Evolutionary conservation across 2,113 vertebrate species (phyloP), one percentile per base, ranked within the genome.

Genomic region (Pangasianodon gigas): DNA sequence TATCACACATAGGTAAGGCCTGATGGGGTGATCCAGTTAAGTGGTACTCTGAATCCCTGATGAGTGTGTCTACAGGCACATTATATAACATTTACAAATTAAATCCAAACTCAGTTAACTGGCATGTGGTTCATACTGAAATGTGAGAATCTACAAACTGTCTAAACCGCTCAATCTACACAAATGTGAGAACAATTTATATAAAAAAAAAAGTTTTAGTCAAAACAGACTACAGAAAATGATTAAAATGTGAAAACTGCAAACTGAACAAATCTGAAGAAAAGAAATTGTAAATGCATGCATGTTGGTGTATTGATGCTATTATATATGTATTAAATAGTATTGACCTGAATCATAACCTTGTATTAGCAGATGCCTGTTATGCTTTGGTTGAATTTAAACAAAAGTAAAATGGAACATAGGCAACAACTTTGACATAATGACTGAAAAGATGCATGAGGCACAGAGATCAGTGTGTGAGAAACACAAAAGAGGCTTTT

Each of bases 1-100:
- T n/a, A 86, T 58, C 65, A 83, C 6, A 77, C 54, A 46, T 11
- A 60, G 8, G 77, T 89, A 91, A 89, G 88, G 85, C 88, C 26
- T 75, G 79, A 54, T 48, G 29, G 41, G 46, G 24, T 89, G 54
- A 75, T n/a, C 14, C 48, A 54, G 44, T 51, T 37, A 32, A 69
- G 67, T 37, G 32, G 46, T 79, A 32, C 16, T 86, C 69, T 29
- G 48, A 79, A 87, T 69, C n/a, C 75, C 62, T 84, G 62, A 69
- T 19, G 41, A 29, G 46, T 26, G 32, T 54, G 24, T 60, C 32
- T 56, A 91, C 85, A 88, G 88, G 88, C 86, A 90, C 86, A 62
- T 48, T 14, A 32, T 14, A 87, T 18, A 37, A 71, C 84, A n/a
- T 37, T 69, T 77, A 91, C 85, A 26, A 86, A 86, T 71, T 41